These are phyloP conservation scores for Montipora sp. DNA, from an alignment of 64 coral and sea anemone genomes.

Conservation along the genomic window DNA sequence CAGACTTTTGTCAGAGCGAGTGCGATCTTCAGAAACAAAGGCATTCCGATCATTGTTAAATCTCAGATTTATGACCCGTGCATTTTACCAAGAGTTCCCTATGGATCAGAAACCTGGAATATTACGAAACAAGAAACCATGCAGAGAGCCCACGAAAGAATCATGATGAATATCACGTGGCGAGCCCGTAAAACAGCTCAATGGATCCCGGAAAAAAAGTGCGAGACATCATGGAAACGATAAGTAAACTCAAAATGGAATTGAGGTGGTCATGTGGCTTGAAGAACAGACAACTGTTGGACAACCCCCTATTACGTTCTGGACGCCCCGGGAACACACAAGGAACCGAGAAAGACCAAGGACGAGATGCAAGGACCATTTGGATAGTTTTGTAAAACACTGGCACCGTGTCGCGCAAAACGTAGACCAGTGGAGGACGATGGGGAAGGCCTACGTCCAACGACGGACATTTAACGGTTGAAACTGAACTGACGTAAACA, in stretches of 20 bases:
- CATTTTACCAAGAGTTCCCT: background rate
- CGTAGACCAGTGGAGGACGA: no score
- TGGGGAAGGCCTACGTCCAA: no score
- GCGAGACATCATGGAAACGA: background rate
- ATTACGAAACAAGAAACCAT: background rate
- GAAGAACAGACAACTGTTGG: background rate
- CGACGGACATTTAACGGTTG: no score
- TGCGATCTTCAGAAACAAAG: background rate
- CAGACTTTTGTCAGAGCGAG: background rate
- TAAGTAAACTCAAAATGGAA: conserved; percentile 5
- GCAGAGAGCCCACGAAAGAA: background rate
- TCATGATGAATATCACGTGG: background rate
- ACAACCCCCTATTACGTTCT: background rate
- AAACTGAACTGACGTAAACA: no score
- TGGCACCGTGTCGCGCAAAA: no score
- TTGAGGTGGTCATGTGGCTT: background rate
- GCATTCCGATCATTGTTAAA: background rate
- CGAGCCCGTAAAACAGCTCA: background rate
- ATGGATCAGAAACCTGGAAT: background rate
- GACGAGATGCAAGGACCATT: no score
- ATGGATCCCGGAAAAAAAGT: background rate
- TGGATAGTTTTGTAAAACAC: no score
- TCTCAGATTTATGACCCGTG: background rate
- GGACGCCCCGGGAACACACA: background rate
- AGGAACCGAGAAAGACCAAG: no score